Conservation (phyloP, 2,888 invertebrate species). For the Hemaris fuciformis region DNA sequence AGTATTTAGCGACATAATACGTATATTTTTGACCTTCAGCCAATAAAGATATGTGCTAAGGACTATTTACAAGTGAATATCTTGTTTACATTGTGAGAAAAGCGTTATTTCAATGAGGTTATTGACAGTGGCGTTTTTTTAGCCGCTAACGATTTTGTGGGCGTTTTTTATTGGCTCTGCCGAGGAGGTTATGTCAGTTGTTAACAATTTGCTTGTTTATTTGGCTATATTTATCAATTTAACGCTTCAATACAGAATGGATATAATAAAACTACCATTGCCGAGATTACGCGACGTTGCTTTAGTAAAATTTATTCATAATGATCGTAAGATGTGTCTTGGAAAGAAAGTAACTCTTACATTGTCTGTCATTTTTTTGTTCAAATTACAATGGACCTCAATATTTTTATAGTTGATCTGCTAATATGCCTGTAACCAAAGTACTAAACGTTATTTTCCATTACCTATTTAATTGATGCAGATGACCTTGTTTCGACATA, state of each 20-base stretch:
- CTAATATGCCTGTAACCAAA: background rate
- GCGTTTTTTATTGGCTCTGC: background rate
- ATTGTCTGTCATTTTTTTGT: background rate
- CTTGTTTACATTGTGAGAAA: slow-evolving; percentile 29
- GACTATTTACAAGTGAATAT: slow-evolving; percentile 19
- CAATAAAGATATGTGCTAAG: slow-evolving; percentile 16
- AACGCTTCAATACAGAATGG: background rate
- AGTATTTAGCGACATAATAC: slow-evolving; percentile 42
- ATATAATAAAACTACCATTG: background rate
- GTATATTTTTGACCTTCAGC: slow-evolving; percentile 35
- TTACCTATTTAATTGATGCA: background rate
- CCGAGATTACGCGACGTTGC: background rate
- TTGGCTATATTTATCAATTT: background rate
- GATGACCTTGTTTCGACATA: background rate
- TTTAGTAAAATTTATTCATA: background rate
- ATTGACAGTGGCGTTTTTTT: slow-evolving; percentile 28
- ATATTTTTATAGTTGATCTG: background rate
- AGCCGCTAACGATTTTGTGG: slow-evolving; percentile 3
- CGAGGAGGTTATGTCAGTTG: slow-evolving; percentile 3
- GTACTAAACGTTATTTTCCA: background rate
- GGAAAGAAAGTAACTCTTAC: background rate
- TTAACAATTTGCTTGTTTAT: background rate
- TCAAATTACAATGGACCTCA: background rate
- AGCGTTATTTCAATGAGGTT: slow-evolving; percentile 47
- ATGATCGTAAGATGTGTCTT: background rate